These are phyloP conservation scores for Leptarthrus brevirostris DNA, from an alignment of 2,888 invertebrate genomes.

Conservation along the genomic window DNA sequence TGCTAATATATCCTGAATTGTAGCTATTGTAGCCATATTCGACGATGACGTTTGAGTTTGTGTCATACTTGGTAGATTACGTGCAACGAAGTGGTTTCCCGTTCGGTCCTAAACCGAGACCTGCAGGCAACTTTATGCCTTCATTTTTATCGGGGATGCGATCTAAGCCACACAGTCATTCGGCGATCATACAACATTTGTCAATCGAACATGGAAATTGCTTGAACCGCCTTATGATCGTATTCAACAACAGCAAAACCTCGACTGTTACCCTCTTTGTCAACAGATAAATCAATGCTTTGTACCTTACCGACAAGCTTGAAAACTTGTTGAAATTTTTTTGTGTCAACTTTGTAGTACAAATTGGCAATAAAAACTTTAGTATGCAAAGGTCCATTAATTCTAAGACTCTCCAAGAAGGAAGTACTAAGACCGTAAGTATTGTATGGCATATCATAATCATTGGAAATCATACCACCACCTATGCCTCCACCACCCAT, in stretches of 20 bases:
- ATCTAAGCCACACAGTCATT: constrained; percentile 95
- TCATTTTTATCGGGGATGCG: constrained; percentile 80
- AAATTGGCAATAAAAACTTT: constrained; percentile 98
- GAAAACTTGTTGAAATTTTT: constrained; percentile 95
- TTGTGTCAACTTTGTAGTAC: constrained; percentile 94
- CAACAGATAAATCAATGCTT: constrained; percentile 88
- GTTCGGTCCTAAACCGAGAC: constrained; percentile 90
- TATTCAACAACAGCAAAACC: constrained; percentile 96
- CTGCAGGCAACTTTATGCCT: constrained; percentile 85
- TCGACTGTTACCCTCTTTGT: constrained; percentile 95
- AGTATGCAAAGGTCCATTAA: constrained; percentile 92
- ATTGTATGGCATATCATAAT: constrained; percentile 74
- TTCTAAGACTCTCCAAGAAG: constrained; percentile 93
- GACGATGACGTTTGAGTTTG: constrained; percentile 67
- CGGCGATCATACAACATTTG: constrained; percentile 92
- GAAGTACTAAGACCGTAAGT: constrained; percentile 94
- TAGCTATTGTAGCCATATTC: constrained; percentile 61
- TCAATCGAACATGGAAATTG: constrained; percentile 97
- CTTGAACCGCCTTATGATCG: constrained; percentile 96
- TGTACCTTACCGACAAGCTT: constrained; percentile 95
- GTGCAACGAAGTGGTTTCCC: constrained; percentile 89
- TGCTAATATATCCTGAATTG: constrained; percentile 59
- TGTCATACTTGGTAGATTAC: constrained; percentile 73
- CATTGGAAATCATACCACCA: constrained; percentile 61
- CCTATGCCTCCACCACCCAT: constrained; percentile 63